Evolutionary conservation across 2,113 vertebrate genomes (phyloP), one percentile per base, ranked within the genome.

Genomic region (Rhinopomastus cyanomelas): DNA sequence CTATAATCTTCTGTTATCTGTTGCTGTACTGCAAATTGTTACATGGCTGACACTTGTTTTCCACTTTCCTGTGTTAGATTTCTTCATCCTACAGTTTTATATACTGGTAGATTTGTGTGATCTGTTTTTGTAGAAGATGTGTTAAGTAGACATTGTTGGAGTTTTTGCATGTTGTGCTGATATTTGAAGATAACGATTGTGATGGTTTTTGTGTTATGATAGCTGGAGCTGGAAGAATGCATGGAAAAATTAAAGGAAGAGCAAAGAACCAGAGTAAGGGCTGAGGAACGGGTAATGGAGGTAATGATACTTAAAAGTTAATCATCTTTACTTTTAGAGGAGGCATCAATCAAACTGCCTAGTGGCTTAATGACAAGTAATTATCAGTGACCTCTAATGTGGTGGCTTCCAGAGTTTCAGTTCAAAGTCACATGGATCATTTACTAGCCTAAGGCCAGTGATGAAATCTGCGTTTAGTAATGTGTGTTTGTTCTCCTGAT

Each of bases 171-270:
- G 13, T 37, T 37, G n/a, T 44, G 79, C 13, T 88, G 39, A 75
- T 20, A 7, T 84, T 85, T 84, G 76, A 53, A 55, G 13, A 68
- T 83, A 62, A 37, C 71, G 65, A 46, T 91, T 4, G 5, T 59
- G 2, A 25, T 61, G 22, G 7, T 67, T 75, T 57, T 39, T 93
- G 30, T 89, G 44, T 96, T 79, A 25, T 64, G 18, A 83, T 90
- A 99, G 99, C 97, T 97, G 95, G 98, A 98, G 95, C 97, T 99
- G 85, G 97, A 98, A 61, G 98, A 98, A 71, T 98, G 98, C 95
- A 96, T 97, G 22, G 89, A 97, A 76, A 98, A 97, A 85, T 89
- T 99, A 64, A 97, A 97, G 62, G 98, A 98, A 81, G 98, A 99
- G 89, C 97, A 97, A 94, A 98, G 97, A 69, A 97, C 98, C 83